phyloP scores from a whole-genome alignment of 2,888 invertebrate species.

The Cordilura impudica region DNA sequence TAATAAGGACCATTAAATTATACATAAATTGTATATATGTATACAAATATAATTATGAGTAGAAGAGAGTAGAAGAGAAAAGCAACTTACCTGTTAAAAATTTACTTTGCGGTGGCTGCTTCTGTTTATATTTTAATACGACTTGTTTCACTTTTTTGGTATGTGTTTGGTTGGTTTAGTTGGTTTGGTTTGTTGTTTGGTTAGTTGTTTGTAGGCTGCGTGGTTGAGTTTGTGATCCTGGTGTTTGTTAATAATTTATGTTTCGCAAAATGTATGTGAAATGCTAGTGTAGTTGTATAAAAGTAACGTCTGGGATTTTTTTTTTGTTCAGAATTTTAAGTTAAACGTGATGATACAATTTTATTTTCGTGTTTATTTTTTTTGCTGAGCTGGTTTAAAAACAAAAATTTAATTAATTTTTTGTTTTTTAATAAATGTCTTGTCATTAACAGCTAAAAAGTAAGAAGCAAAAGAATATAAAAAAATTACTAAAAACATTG shows the following conservation, averaged over 20 bases:
- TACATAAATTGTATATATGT: neutral
- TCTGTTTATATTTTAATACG: conserved; percentile 11
- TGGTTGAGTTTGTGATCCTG: neutral
- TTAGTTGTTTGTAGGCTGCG: conserved; percentile 9
- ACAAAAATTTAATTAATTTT: conserved; percentile 50
- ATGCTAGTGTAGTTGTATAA: conserved; percentile 1
- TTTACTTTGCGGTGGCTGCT: conserved; percentile 56
- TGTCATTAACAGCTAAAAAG: too few species aligned
- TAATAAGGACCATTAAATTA: conserved; percentile 27
- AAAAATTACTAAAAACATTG: too few species aligned
- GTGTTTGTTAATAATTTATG: conserved; percentile 24
- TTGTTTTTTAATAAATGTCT: conserved; percentile 26
- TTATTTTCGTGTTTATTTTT: neutral
- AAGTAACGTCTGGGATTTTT: conserved; percentile 23
- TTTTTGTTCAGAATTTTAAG: neutral
- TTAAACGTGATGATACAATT: too few species aligned
- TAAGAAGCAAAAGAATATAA: neutral
- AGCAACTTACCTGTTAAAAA: conserved; percentile 48
- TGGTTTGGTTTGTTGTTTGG: neutral
- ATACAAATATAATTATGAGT: neutral
- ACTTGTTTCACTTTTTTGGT: neutral
- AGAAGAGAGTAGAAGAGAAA: neutral
- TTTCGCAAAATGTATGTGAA: conserved; percentile 20
- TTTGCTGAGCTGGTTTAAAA: conserved; percentile 42
- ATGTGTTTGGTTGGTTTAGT: conserved; percentile 1